Base-by-base conservation (phyloP, 2,888 invertebrate species). In the Gibbula magus region DNA sequence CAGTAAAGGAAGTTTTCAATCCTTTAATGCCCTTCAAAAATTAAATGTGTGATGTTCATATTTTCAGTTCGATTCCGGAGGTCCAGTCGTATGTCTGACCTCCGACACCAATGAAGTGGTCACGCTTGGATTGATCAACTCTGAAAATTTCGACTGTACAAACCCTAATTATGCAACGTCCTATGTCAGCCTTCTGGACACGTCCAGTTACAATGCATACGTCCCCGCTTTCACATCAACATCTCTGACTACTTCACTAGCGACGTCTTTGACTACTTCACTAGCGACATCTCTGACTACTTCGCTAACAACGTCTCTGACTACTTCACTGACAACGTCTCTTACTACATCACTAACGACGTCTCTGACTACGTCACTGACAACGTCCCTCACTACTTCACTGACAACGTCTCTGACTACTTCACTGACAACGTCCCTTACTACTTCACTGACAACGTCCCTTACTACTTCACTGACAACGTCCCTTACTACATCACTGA, bases 61-160 rank as follows among this genome's bases (percentile, higher is more conserved):
- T 70, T 70, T 70, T 5, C 70, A 70, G 70, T 32, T 39, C 20
- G 39, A 70, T 18, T 2, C n/a, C 32, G 70, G 70, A 20, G 70
- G 70, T 35, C 70, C 39, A 16, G 20, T 70, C 18, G 32, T 70
- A 18, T 70, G 70, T n/a, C 29, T 10, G 18, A 20, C 29, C 0
- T 29, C 70, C 2, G 70, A 70, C 70, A 70, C 70, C 18, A 20
- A 10, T 29, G 70, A 70, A 20, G 18, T 18, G 10, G 20, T 70
- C n/a, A 70, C 70, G n/a, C 39, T 70, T n/a, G 70, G 70, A n/a
- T 18, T 70, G 2, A 70, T 70, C 70, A 70, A 70, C 39, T 70
- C 70, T 8, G 39, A 7, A 32, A 35, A 70, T 2, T 16, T 18
- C 29, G 35, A 18, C 4, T 70, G 70, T 35, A n/a, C 29, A 18